Percentiles rank a stretch among this genome's conserved stretches.
phyloP scores from a whole-genome alignment of 2,797 vertebrate species.

The Emys orbicularis region DNA sequence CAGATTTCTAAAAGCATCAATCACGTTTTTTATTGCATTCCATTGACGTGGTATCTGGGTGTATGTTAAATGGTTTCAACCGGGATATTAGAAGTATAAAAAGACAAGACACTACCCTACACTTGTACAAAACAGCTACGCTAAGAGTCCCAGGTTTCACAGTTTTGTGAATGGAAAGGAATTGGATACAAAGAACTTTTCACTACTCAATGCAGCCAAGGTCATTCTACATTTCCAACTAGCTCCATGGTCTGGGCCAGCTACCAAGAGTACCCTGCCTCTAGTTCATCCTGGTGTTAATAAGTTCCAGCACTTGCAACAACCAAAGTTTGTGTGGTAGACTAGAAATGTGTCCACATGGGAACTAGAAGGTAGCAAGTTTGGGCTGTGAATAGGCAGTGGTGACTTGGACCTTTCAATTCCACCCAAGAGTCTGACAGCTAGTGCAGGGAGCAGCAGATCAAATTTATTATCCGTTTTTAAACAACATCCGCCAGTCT shows the following conservation, averaged over 20 bases:
- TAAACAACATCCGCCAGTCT: neutral
- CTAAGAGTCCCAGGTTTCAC: neutral
- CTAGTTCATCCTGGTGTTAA: neutral
- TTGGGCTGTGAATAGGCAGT: neutral
- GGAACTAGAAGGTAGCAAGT: neutral
- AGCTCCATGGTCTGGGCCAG: no score
- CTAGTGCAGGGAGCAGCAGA: neutral
- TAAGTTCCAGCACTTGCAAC: neutral
- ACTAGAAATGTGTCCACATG: neutral
- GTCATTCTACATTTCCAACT: neutral
- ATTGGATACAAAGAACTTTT: neutral
- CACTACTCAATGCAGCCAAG: neutral
- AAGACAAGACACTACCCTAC: neutral
- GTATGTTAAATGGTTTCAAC: neutral
- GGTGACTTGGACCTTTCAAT: neutral
- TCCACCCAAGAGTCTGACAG: neutral
- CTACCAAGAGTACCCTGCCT: neutral
- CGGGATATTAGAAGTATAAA: neutral
- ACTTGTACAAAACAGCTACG: neutral
- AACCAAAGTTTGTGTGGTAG: neutral
- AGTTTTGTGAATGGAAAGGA: neutral
- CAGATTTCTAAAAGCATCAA: neutral
- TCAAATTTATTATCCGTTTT: neutral
- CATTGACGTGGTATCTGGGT: neutral
- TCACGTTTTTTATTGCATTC: neutral